A percentile compares a stretch with the other conserved stretches of the same genome.
Conservation (phyloP, 1,140 invertebrate species). For the Trypoxylus dichotomus region DNA sequence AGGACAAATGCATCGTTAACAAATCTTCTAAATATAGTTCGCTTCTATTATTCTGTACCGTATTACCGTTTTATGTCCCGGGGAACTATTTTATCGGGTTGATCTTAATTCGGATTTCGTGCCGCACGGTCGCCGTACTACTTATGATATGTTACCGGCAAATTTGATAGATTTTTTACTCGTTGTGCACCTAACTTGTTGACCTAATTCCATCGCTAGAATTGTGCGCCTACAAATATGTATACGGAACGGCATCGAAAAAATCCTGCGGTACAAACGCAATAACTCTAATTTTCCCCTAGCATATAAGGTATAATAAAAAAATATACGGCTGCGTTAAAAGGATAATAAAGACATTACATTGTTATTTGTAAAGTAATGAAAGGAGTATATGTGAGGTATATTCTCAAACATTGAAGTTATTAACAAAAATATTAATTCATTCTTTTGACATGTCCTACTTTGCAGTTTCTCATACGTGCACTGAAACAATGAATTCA, state of each 20-base stretch:
- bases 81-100: conserved; percentile 13
- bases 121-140: conserved; percentile 3
- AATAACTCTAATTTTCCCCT: background rate
- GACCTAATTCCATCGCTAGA: background rate
- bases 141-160: conserved; percentile 21
- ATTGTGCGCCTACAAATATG: background rate
- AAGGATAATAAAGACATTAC: no score
- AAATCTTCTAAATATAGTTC: background rate
- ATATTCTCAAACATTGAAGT: no score
- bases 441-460: no score
- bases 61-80: conserved; percentile 8
- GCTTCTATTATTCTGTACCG: background rate
- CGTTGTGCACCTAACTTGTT: conserved; percentile 12
- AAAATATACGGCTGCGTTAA: no score
- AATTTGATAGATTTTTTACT: conserved; percentile 13
- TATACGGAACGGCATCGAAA: background rate
- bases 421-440: no score
- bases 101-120: conserved; percentile 28
- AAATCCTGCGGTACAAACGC: background rate
- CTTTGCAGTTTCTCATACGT: no score
- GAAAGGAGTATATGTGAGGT: no score
- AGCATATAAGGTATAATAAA: no score
- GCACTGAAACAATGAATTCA: no score
- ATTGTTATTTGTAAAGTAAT: no score
- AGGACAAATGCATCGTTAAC: background rate